Evolutionary conservation across 35 echinoderm and acorn worm genomes (phyloP).

Genomic region (Ophiothrix spiculata): DNA sequence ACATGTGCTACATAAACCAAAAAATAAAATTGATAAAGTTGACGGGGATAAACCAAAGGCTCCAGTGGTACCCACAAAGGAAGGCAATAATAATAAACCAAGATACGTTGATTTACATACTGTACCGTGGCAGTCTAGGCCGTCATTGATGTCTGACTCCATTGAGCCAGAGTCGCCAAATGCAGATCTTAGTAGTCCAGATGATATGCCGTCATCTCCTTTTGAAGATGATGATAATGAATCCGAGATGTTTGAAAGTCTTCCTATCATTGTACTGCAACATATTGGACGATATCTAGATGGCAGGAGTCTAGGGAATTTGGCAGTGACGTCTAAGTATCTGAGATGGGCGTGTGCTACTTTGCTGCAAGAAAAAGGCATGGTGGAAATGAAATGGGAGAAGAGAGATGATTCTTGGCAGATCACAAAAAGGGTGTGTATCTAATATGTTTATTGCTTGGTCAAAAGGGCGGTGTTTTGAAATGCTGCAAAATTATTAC

Average conservation of each 20-base stretch:
- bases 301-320: not conserved
- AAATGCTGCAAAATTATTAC: no score
- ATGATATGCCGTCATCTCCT: not conserved
- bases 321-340: slow-evolving; percentile 30
- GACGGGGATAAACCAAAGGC: not conserved
- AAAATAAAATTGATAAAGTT: not conserved
- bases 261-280: slow-evolving; percentile 30
- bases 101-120: slow-evolving; percentile 25
- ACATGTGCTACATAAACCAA: not conserved
- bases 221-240: not conserved
- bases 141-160: not conserved
- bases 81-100: not conserved
- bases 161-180: slow-evolving; percentile 18
- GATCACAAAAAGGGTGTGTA: slow-evolving; percentile 45
- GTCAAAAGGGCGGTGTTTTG: no score
- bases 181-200: not conserved
- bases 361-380: slow-evolving; percentile 27
- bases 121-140: slow-evolving; percentile 7
- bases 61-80: no score
- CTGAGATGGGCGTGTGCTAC: slow-evolving; percentile 34
- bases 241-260: slow-evolving; percentile 16
- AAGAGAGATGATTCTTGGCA: slow-evolving; percentile 45
- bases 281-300: slow-evolving; percentile 42
- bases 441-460: no score
- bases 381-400: slow-evolving; percentile 38